These are phyloP conservation scores for Lasioglossum lativentre DNA, from an alignment of 2,888 invertebrate species.

Conservation along the genomic window DNA sequence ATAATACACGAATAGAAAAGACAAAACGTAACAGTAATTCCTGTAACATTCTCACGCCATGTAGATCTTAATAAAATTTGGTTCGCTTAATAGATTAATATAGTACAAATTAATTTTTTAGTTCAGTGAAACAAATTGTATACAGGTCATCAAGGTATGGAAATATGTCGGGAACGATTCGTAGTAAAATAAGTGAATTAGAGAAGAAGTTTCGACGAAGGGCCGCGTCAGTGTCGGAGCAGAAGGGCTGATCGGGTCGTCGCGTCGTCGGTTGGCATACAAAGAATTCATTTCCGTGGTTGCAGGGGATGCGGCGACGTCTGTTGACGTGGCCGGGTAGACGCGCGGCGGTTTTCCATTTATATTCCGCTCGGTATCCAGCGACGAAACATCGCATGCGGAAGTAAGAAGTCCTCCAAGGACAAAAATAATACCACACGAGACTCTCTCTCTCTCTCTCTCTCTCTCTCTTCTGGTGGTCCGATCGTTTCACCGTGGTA, in stretches of 20 bases:
- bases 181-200: background rate
- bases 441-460: background rate
- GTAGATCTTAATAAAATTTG: too few relatives aligned
- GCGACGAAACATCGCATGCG: background rate
- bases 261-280: background rate
- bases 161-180: too few relatives aligned
- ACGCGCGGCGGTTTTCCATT: conserved; percentile 1
- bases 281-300: conserved; percentile 7
- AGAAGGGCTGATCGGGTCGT: background rate
- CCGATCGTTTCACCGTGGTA: background rate
- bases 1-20: too few relatives aligned
- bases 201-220: background rate
- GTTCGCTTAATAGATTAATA: too few relatives aligned
- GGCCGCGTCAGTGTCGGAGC: background rate
- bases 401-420: conserved; percentile 9
- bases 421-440: conserved; percentile 19
- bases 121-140: too few relatives aligned
- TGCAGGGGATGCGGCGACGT: background rate
- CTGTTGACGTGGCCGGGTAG: background rate
- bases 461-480: background rate
- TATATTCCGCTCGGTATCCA: conserved; percentile 11
- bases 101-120: too few relatives aligned
- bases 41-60: too few relatives aligned
- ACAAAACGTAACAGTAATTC: too few relatives aligned
- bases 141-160: too few relatives aligned